Percentiles rank a stretch among this genome's conserved stretches.
These are phyloP conservation scores for Smithornis capensis DNA, from an alignment of 2,113 vertebrate genomes.

Conservation along the genomic window DNA sequence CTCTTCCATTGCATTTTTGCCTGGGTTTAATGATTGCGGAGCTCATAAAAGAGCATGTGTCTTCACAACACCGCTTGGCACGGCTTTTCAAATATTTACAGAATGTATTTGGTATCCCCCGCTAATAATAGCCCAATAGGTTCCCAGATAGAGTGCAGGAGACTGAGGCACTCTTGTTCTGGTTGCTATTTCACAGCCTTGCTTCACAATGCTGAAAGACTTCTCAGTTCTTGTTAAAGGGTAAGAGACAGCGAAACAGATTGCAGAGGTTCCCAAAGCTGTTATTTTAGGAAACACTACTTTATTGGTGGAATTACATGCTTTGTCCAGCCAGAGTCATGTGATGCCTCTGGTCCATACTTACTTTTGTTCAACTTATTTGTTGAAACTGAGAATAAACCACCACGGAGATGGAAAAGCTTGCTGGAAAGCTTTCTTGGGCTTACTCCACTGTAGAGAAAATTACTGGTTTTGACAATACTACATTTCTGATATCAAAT, in stretches of 20 bases:
- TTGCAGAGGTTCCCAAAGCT: constrained; percentile 66
- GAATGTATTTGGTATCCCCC: constrained; percentile 70
- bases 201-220: constrained; percentile 70
- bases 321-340: constrained; percentile 49
- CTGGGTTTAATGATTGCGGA: background rate
- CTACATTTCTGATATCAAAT: background rate
- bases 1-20: constrained; percentile 6
- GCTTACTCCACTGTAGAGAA: background rate
- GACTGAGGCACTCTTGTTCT: constrained; percentile 74
- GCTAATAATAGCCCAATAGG: constrained; percentile 75
- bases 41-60: constrained; percentile 67
- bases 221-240: constrained; percentile 70
- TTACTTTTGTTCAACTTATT: background rate
- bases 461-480: background rate
- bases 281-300: constrained; percentile 74
- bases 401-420: background rate
- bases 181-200: constrained; percentile 52
- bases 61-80: constrained; percentile 50
- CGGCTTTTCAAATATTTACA: constrained; percentile 75
- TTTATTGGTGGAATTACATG: constrained; percentile 46
- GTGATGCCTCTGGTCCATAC: constrained; percentile 1
- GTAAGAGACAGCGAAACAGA: constrained; percentile 55
- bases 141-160: constrained; percentile 40
- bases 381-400: constrained; percentile 6
- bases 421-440: background rate